phyloP scores from a whole-genome alignment of 2,113 vertebrate genomes.

The Petromus typicus region DNA sequence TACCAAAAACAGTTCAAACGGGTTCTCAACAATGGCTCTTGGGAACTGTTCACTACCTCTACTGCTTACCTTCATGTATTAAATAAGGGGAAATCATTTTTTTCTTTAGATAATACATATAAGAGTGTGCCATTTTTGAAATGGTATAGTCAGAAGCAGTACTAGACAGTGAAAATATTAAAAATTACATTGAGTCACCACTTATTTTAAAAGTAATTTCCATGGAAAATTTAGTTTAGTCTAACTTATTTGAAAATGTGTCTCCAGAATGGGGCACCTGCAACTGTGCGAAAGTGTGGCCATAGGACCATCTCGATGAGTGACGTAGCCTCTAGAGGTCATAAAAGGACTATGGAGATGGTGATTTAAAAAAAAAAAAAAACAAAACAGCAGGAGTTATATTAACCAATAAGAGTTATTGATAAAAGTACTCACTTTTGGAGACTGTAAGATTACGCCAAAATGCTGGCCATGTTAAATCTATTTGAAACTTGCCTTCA shows the following conservation, averaged over 20 bases:
- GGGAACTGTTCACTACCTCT: background rate
- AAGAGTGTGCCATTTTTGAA: slow-evolving; percentile 12
- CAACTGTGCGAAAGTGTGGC: background rate
- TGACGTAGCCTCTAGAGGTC: background rate
- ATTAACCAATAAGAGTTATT: slow-evolving; percentile 31
- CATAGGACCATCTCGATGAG: background rate
- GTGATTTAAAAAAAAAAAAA: background rate
- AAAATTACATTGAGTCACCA: background rate
- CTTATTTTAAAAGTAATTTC: slow-evolving; percentile 37
- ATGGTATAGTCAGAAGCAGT: background rate
- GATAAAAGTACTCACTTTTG: slow-evolving; percentile 27
- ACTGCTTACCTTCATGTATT: background rate
- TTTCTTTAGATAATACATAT: background rate
- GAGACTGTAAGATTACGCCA: background rate
- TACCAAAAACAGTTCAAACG: background rate
- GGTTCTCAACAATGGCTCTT: background rate
- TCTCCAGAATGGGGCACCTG: background rate
- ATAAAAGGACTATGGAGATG: background rate
- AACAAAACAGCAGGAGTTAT: slow-evolving; percentile 19
- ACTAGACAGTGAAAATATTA: background rate
- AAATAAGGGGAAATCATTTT: background rate
- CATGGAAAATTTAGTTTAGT: slow-evolving; percentile 27
- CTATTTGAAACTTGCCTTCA: slow-evolving; percentile 52
- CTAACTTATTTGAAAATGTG: background rate
- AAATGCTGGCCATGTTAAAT: slow-evolving; percentile 51